These are phyloP conservation scores for Psylliodes chrysocephalus DNA, from an alignment of 2,888 invertebrate genomes.

Conservation along the genomic window DNA sequence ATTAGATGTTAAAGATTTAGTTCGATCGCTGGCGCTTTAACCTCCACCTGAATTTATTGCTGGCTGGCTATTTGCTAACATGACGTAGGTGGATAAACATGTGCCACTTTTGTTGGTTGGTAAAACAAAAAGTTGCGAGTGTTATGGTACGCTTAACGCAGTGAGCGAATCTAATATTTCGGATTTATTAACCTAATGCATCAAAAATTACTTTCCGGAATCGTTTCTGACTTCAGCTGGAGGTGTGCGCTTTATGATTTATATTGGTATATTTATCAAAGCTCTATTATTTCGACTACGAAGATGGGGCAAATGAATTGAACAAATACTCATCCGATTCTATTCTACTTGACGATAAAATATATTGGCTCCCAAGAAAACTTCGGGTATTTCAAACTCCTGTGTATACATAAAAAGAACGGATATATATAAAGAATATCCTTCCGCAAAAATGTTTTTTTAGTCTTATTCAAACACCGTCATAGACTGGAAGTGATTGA, in stretches of 20 bases:
- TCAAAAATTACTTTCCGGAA: too few species aligned
- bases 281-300: conserved; percentile 3
- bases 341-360: conserved; percentile 11
- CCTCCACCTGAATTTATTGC: too few species aligned
- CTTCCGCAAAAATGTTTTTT: conserved; percentile 2
- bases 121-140: too few species aligned
- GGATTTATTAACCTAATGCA: not conserved
- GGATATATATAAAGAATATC: not conserved
- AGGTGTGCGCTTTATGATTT: conserved; percentile 9
- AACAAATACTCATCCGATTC: conserved; percentile 16
- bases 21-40: too few species aligned
- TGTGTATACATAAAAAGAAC: conserved; percentile 22
- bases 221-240: too few species aligned
- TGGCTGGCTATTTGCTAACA: too few species aligned
- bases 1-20: too few species aligned
- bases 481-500: conserved; percentile 20
- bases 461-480: conserved; percentile 20
- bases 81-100: too few species aligned
- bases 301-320: conserved; percentile 13
- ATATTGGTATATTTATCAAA: conserved; percentile 12
- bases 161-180: too few species aligned
- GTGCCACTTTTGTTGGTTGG: too few species aligned
- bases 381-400: conserved; percentile 11
- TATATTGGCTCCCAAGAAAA: conserved; percentile 14
- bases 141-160: too few species aligned